phyloP scores from a whole-genome alignment of 2,888 invertebrate genomes.

The Scelioninae gen. 1 region DNA sequence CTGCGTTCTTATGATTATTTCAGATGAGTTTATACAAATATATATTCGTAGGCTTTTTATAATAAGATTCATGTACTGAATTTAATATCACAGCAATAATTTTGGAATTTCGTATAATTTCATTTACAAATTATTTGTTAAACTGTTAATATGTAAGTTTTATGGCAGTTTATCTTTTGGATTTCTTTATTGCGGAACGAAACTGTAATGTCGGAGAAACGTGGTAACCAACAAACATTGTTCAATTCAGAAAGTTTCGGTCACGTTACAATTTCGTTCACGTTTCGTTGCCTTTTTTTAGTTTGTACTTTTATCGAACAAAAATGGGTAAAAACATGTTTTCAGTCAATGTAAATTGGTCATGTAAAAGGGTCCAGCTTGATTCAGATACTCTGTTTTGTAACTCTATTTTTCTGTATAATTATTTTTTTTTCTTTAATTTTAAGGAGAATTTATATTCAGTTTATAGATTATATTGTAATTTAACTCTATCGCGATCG shows the following conservation, averaged over 20 bases:
- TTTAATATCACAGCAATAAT: slow-evolving; percentile 40
- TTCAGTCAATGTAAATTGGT: slow-evolving; percentile 61
- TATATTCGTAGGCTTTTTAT: slow-evolving; percentile 35
- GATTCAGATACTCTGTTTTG: slow-evolving; percentile 45
- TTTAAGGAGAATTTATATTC: slow-evolving; percentile 78
- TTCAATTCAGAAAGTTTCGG: background rate
- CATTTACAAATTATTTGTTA: slow-evolving; percentile 33
- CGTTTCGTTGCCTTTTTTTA: slow-evolving; percentile 42
- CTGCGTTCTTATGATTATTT: slow-evolving; percentile 29
- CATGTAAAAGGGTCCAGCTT: slow-evolving; percentile 38
- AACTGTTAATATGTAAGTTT: slow-evolving; percentile 38
- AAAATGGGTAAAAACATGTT: slow-evolving; percentile 40
- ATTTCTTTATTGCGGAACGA: slow-evolving; percentile 44
- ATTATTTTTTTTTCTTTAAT: slow-evolving; percentile 53
- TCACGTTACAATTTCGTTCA: slow-evolving; percentile 42
- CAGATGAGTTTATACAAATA: slow-evolving; percentile 36
- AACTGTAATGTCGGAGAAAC: slow-evolving; percentile 38
- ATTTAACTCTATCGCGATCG: slow-evolving; percentile 83
- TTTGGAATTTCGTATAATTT: slow-evolving; percentile 39
- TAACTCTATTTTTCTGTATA: slow-evolving; percentile 46
- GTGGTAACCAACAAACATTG: background rate
- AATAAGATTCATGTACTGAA: slow-evolving; percentile 21
- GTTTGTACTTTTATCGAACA: slow-evolving; percentile 37
- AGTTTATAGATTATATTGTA: slow-evolving; percentile 81
- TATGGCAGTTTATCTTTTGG: slow-evolving; percentile 35